A percentile compares a stretch with the other conserved stretches of the same genome.
These are phyloP conservation scores for Papilio polytes DNA, from an alignment of 1,140 invertebrate species.

Conservation along the genomic window DNA sequence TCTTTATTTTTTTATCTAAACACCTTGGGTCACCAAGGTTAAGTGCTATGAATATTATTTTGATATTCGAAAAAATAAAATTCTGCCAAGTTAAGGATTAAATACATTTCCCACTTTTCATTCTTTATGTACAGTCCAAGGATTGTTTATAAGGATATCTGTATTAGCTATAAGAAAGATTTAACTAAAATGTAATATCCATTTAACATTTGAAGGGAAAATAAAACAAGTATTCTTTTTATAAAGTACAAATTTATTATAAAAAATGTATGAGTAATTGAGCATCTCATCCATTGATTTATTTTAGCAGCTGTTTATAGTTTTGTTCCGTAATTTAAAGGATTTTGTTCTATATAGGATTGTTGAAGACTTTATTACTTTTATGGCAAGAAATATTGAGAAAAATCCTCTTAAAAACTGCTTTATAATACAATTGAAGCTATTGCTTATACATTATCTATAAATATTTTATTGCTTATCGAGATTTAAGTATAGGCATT, in stretches of 20 bases:
- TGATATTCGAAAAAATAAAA: no score
- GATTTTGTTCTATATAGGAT: not conserved
- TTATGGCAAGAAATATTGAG: conserved; percentile 14
- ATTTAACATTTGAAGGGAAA: not conserved
- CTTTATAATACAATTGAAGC: not conserved
- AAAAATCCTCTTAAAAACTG: not conserved
- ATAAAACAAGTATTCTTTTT: conserved; percentile 40
- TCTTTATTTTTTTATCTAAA: no score
- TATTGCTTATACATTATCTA: no score
- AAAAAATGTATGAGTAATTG: conserved; percentile 75
- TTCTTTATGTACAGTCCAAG: not conserved
- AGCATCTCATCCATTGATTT: conserved; percentile 72
- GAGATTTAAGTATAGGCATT: not conserved
- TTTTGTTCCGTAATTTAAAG: not conserved
- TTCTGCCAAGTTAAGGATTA: no score
- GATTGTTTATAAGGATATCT: no score
- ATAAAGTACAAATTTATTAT: conserved; percentile 61
- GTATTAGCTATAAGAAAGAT: no score
- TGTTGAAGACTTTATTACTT: not conserved
- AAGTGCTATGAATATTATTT: no score
- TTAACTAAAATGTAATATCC: not conserved
- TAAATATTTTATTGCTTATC: not conserved
- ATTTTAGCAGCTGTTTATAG: conserved; percentile 12
- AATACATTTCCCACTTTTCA: not conserved
- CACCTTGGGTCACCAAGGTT: no score